Evolutionary conservation across 2,888 invertebrate genomes (phyloP), one percentile per base, ranked within the genome.

Genomic region (Thera britannica): DNA sequence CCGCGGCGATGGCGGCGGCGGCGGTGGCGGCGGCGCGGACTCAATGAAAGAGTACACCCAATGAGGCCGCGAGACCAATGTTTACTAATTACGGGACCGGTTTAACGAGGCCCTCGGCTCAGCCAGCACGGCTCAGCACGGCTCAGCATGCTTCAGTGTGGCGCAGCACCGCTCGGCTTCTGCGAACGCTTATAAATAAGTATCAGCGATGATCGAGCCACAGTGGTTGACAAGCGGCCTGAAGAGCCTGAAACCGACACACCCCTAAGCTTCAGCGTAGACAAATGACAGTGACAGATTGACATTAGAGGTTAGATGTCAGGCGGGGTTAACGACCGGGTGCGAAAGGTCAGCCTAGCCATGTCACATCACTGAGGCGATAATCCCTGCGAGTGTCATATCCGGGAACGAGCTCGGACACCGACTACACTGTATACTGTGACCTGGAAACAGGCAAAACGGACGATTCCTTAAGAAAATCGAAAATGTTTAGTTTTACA

Each of bases 201-300:
- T 46, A 46, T 1, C 7, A 7, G 41, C 5, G 44, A 9, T 7
- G 9, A 5, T 12, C 49, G 12, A 49, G 12, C 7, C 23, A 23
- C 51, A 23, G 5, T 7, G 51, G 12, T 46, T 46, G 2, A 7
- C 51, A 23, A 2, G 49, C 49, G 49, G 23, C 23, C 23, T 23
- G 23, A 23, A 23, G 23, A 23, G 23, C 23, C 49, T 12, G 51
- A 12, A n/a, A 7, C 12, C 1, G 12, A 23, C 2, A 12, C 49
- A 49, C 51, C 23, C 51, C 23, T 12, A 51, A 7, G 23, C 8
- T 23, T 1, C 12, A 51, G 23, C 2, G 23, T 23, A 23, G 23
- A 23, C 51, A 23, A 2, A 51, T 51, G 51, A 51, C 51, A 51
- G 51, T 51, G 51, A 51, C 51, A 51, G 51, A 51, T 51, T 23